A percentile compares a stretch with the other conserved stretches of the same genome.
Conservation (phyloP, 2,797 vertebrate genomes). For the Micropoecilia bifurca region DNA sequence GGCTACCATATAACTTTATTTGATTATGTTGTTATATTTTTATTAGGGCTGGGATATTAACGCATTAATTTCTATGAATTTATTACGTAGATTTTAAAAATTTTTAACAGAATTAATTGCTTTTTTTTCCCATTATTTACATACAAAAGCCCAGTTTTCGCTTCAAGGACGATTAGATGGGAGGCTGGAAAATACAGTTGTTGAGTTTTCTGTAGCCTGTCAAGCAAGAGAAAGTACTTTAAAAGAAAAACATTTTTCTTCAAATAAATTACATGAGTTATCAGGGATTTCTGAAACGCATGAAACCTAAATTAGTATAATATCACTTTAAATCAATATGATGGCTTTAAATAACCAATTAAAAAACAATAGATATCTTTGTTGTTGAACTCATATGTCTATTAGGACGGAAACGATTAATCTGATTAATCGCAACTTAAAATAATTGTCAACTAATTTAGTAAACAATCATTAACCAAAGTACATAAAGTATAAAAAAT, state of each 20-base stretch:
- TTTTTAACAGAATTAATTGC: background rate
- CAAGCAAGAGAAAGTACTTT: too few species aligned
- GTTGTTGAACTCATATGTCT: background rate
- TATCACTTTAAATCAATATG: background rate
- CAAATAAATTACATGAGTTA: background rate
- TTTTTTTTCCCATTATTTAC: background rate
- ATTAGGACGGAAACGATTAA: background rate
- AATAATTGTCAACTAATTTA: too few species aligned
- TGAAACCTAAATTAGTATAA: background rate
- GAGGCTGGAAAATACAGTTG: background rate
- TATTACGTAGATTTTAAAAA: background rate
- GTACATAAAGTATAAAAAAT: too few species aligned
- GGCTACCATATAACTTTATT: background rate
- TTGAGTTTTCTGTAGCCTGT: background rate
- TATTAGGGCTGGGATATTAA: background rate
- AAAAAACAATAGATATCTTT: background rate
- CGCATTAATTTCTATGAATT: background rate
- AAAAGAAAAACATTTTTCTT: background rate
- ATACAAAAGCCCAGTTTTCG: background rate
- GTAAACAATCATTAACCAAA: too few species aligned
- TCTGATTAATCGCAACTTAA: too few species aligned
- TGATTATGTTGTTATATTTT: background rate
- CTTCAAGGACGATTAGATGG: too few species aligned
- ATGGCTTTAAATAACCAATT: background rate
- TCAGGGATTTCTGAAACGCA: background rate